phyloP scores from a whole-genome alignment of 2,888 invertebrate genomes.

The Trissolcus brochymenae region DNA sequence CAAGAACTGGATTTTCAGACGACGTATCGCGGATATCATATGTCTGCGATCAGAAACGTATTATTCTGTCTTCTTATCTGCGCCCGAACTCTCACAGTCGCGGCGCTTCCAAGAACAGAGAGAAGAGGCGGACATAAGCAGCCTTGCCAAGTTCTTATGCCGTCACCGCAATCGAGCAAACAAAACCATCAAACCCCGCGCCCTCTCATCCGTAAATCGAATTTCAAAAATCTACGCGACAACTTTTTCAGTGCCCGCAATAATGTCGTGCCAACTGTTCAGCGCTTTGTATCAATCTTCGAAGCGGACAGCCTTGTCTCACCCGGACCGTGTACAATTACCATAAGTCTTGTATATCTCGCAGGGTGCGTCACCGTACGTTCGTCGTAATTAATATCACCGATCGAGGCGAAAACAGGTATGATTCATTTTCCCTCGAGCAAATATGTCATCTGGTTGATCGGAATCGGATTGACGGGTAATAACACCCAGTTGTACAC shows the following conservation, averaged over 20 bases:
- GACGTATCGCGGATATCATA: background rate
- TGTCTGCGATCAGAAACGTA: constrained; percentile 8
- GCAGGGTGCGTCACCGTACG: constrained; percentile 17
- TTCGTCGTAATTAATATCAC: constrained; percentile 37
- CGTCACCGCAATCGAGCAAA: background rate
- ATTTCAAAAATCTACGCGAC: constrained; percentile 3
- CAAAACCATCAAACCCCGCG: background rate
- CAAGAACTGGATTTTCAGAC: constrained; percentile 7
- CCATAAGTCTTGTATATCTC: constrained; percentile 6
- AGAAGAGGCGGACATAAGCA: background rate
- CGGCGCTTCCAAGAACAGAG: background rate
- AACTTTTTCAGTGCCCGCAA: background rate
- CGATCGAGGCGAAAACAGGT: constrained; percentile 22
- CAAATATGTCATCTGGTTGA: constrained; percentile 28
- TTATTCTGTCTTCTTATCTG: constrained; percentile 7
- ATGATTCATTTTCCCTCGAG: constrained; percentile 9
- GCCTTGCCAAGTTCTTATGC: constrained; percentile 10
- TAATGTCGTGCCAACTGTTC: constrained; percentile 15
- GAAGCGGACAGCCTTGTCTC: constrained; percentile 3
- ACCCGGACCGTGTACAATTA: constrained; percentile 14
- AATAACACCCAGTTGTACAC: constrained; percentile 25
- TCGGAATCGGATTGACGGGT: constrained; percentile 48
- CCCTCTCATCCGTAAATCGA: constrained; percentile 2
- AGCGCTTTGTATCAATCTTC: constrained; percentile 10
- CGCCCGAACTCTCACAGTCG: background rate